phyloP scores from a whole-genome alignment of 2,797 vertebrate genomes.

The Enteromius radiatus region DNA sequence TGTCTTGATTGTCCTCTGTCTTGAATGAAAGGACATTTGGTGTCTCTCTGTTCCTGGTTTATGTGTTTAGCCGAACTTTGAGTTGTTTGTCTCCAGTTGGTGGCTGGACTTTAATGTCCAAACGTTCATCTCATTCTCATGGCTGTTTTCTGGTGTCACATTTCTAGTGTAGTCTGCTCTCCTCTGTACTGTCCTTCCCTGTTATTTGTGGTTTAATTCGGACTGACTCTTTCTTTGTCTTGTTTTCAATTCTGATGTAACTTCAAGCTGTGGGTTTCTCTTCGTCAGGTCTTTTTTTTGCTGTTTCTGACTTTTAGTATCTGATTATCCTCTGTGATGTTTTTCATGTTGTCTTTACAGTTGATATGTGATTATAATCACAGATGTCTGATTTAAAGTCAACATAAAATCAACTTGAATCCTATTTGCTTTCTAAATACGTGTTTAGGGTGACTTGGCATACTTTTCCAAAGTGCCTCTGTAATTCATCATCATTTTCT shows the following conservation, averaged over 20 bases:
- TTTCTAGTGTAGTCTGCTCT: slow-evolving; percentile 29
- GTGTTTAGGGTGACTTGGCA: not conserved
- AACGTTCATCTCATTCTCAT: not conserved
- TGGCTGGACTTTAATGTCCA: slow-evolving; percentile 16
- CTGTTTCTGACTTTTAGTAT: slow-evolving; percentile 7
- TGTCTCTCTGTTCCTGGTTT: slow-evolving; percentile 35
- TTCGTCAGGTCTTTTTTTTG: not conserved
- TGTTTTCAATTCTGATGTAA: slow-evolving; percentile 15
- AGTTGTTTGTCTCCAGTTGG: slow-evolving; percentile 39
- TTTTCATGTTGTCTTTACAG: not conserved
- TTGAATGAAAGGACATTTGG: slow-evolving; percentile 21
- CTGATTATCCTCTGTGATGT: slow-evolving; percentile 8
- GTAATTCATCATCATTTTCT: not conserved
- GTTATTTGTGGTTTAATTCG: slow-evolving; percentile 23
- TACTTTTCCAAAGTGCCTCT: not conserved
- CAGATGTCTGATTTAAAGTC: not conserved
- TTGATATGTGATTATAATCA: not conserved
- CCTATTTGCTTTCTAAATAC: not conserved
- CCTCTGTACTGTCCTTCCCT: slow-evolving; percentile 28
- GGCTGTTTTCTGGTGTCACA: too few species aligned
- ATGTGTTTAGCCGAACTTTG: slow-evolving; percentile 33
- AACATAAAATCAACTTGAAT: not conserved
- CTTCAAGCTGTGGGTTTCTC: slow-evolving; percentile 4
- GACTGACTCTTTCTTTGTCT: slow-evolving; percentile 20
- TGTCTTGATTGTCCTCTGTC: slow-evolving; percentile 29